phyloP scores from a whole-genome alignment of 1,140 invertebrate species.

The Cyclargus thomasi region DNA sequence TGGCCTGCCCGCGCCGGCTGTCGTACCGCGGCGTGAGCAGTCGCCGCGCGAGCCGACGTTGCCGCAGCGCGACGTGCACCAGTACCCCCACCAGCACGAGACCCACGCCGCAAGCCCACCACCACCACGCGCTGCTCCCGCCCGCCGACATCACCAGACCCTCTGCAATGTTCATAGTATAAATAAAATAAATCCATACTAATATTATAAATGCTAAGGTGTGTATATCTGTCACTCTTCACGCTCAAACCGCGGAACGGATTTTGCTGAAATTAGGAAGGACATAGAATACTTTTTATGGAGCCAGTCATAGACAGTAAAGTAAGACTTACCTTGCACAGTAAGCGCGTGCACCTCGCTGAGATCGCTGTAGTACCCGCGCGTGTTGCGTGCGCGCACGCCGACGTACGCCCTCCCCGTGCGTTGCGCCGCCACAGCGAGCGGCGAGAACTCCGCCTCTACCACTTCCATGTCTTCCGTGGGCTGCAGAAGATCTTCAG shows the following conservation, averaged over 20 bases:
- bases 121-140: conserved; percentile 34
- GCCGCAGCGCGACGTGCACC: conserved; percentile 80
- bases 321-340: conserved; percentile 61
- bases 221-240: too few species aligned
- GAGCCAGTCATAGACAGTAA: too few species aligned
- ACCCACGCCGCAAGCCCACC: conserved; percentile 72
- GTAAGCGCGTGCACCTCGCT: conserved; percentile 77
- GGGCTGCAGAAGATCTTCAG: conserved; percentile 60
- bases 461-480: conserved; percentile 72
- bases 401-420: conserved; percentile 66
- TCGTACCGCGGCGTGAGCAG: conserved; percentile 87
- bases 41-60: conserved; percentile 84
- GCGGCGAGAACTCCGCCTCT: conserved; percentile 74
- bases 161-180: conserved; percentile 21
- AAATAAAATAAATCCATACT: too few species aligned
- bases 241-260: too few species aligned
- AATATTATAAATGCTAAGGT: too few species aligned
- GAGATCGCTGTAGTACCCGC: conserved; percentile 79
- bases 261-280: too few species aligned
- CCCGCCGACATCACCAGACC: conserved; percentile 18
- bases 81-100: conserved; percentile 78
- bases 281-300: too few species aligned
- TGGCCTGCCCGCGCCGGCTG: conserved; percentile 88
- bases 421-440: conserved; percentile 75
- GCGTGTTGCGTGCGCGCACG: conserved; percentile 77